Base-by-base conservation (phyloP, 2,113 vertebrate species). In the Epinephelus cyanopodus region DNA sequence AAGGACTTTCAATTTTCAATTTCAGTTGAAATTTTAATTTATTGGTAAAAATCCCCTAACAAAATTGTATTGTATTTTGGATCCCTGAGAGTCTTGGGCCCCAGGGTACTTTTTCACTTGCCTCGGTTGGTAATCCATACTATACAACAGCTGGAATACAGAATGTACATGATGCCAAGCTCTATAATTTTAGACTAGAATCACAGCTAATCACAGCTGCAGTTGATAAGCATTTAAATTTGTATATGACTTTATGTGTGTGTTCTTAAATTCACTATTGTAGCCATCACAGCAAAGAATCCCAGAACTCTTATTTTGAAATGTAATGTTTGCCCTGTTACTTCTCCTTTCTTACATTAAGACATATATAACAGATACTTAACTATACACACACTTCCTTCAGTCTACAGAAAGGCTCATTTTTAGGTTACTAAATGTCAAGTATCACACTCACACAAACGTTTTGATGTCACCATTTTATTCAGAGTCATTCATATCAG, bases 381-480 rank as follows among this genome's bases (percentile, higher is more conserved):
- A 19, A 37, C 0, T 10, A 45, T 8, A 61, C 45, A 71, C 37
- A 47, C 42, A 60, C 14, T 1, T 7, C 29, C 42, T 23, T 72
- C 27, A 52, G 39, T 56, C 25, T 6, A 47, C 42, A 62, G 14
- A 23, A 7, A 27, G 14, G n/a, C 19, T 10, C 0, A n/a, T 23
- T 47, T 57, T 48, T 50, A 58, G 18, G 45, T 42, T 33, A 19
- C 2, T 37, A 18, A 2, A 57, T 64, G 13, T 61, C 45, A 53
- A n/a, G 6, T n/a, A 17, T 50, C 50, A 64, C 19, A 66, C 52
- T 23, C 2, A 52, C 5, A 48, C 45, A 58, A 9, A 60, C 5
- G 15, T 54, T n/a, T 53, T 47, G 21, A 42, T 74, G 76, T 56
- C 23, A 71, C 45, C 0, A 9, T 68, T 85, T 85, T 78, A 83